A percentile compares a stretch with the other conserved stretches of the same genome.
These are phyloP conservation scores for Ectemnius lituratus DNA, from an alignment of 2,888 invertebrate genomes.

Conservation along the genomic window DNA sequence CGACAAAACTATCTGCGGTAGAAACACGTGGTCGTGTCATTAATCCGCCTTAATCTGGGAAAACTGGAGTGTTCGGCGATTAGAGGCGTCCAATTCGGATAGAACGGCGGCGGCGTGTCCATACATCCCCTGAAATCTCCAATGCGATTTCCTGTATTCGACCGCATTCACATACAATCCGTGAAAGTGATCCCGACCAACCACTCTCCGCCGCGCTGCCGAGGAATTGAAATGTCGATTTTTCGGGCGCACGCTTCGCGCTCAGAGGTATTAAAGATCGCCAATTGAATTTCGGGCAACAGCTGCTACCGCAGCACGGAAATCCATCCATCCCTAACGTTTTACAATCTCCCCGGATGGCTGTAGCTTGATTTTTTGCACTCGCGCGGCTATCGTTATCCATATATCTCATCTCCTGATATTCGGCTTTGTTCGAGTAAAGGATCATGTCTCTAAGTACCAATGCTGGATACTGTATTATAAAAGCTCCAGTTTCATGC, in stretches of 20 bases:
- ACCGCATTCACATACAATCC: conserved; percentile 30
- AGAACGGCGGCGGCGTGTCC: conserved; percentile 5
- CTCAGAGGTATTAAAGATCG: conserved; percentile 40
- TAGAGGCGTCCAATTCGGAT: too few relatives aligned
- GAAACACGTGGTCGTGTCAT: too few relatives aligned
- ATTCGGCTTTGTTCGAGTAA: not conserved
- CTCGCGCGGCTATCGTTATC: not conserved
- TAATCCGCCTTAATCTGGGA: too few relatives aligned
- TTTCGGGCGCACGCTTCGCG: conserved; percentile 3
- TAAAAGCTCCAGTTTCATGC: too few relatives aligned
- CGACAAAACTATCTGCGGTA: too few relatives aligned
- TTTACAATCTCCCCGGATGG: not conserved
- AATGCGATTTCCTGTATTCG: conserved; percentile 10
- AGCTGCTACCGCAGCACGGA: conserved; percentile 16
- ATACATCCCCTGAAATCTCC: conserved; percentile 26
- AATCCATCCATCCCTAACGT: not conserved
- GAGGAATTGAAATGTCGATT: conserved; percentile 36
- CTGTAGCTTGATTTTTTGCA: not conserved
- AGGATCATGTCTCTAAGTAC: not conserved
- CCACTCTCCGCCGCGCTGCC: not conserved
- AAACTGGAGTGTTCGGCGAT: too few relatives aligned
- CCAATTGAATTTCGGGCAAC: conserved; percentile 38
- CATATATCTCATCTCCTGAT: not conserved
- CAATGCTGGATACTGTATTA: too few relatives aligned
- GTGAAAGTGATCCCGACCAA: too few relatives aligned